These are phyloP conservation scores for Ceramica pisi DNA, from an alignment of 2,888 invertebrate genomes.

Conservation along the genomic window DNA sequence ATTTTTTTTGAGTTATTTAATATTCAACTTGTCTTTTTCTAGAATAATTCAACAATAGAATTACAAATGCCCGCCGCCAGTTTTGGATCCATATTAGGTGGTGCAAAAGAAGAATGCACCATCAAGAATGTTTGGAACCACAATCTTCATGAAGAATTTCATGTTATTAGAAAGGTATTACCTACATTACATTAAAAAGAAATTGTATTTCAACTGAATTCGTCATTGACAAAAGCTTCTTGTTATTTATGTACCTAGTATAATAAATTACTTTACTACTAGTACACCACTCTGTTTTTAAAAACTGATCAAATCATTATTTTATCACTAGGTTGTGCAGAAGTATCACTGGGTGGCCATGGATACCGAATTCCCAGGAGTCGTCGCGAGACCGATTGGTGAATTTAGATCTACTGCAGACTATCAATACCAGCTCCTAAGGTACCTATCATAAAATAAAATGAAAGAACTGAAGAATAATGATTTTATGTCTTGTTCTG, in stretches of 20 bases:
- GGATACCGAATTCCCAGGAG: constrained; percentile 99
- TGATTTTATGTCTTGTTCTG: no score
- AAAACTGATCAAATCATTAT: neutral
- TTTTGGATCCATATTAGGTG: constrained; percentile 88
- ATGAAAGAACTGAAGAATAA: neutral
- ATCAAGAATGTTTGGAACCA: constrained; percentile 99
- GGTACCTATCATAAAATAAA: constrained; percentile 78
- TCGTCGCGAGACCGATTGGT: constrained; percentile 99
- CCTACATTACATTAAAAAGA: neutral
- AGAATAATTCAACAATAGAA: constrained; percentile 29
- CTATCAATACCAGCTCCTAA: constrained; percentile 97
- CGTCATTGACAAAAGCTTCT: neutral
- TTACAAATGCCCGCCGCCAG: constrained; percentile 93
- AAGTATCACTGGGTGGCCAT: constrained; percentile 96
- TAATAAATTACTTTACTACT: no score
- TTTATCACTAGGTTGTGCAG: constrained; percentile 92
- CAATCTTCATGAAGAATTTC: constrained; percentile 99
- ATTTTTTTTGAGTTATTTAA: neutral
- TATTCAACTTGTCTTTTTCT: constrained; percentile 2
- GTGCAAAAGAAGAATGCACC: constrained; percentile 96
- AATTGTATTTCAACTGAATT: neutral
- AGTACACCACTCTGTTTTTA: neutral
- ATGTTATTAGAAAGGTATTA: constrained; percentile 96
- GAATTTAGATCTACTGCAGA: constrained; percentile 97
- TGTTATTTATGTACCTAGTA: no score